These are phyloP conservation scores for Cryptus armator DNA, from an alignment of 2,888 invertebrate species.

Conservation along the genomic window DNA sequence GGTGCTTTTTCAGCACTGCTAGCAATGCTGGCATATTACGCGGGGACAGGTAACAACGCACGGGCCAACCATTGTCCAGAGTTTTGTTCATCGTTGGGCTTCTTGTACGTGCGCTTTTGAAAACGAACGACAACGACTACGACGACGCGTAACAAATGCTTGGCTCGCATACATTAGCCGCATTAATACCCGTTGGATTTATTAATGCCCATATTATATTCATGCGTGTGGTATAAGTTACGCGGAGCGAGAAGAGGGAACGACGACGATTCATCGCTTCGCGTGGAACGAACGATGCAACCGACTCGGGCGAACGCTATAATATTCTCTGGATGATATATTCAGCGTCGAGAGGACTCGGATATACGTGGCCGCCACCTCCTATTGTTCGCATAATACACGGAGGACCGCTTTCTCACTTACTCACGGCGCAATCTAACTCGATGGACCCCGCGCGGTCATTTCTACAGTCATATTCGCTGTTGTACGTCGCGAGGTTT, in stretches of 20 bases:
- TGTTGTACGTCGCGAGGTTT: conserved; percentile 34
- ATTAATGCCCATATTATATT: conserved; percentile 84
- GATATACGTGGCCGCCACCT: conserved; percentile 54
- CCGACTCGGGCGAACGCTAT: conserved; percentile 68
- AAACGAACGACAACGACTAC: conserved; percentile 78
- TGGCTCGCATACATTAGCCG: conserved; percentile 82
- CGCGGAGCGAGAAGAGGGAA: conserved; percentile 38
- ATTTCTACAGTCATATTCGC: conserved; percentile 44
- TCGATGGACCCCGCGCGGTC: conserved; percentile 43
- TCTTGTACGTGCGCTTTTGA: conserved; percentile 57
- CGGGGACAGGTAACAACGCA: conserved; percentile 62
- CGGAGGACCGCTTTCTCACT: conserved; percentile 25
- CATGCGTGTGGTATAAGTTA: conserved; percentile 76
- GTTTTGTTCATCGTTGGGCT: conserved; percentile 56
- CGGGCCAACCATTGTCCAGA: conserved; percentile 63
- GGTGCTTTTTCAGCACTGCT: conserved; percentile 57
- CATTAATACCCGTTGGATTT: conserved; percentile 83
- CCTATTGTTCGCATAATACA: conserved; percentile 64
- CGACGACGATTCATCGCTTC: conserved; percentile 60
- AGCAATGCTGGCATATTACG: conserved; percentile 44
- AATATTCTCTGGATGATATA: conserved; percentile 79
- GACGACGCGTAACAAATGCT: conserved; percentile 82
- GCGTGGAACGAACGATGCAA: conserved; percentile 59
- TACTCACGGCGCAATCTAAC: conserved; percentile 51
- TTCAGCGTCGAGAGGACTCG: conserved; percentile 77